A percentile compares a stretch with the other conserved stretches of the same genome.
Conservation (phyloP, 2,888 invertebrate genomes). For the Trissoscelio sp. region DNA sequence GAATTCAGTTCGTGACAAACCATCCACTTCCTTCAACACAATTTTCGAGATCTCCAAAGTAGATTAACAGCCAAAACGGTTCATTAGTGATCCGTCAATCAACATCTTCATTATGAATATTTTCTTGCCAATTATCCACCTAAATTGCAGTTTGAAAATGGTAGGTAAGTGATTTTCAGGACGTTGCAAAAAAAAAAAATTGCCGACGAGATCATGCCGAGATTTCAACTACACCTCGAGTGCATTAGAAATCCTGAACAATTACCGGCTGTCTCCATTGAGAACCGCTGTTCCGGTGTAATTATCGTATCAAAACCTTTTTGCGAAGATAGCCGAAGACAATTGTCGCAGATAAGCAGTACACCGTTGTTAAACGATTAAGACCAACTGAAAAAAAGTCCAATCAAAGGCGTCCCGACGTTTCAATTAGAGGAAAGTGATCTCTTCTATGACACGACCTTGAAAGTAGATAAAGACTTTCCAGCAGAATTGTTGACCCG, state of each 20-base stretch:
- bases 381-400: not conserved
- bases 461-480: conserved; percentile 52
- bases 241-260: conserved; percentile 17
- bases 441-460: conserved; percentile 31
- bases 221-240: not conserved
- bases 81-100: not conserved
- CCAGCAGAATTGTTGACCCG: conserved; percentile 33
- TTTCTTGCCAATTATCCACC: not conserved
- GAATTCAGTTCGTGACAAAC: too few species aligned
- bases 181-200: not conserved
- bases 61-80: too few species aligned
- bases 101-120: conserved; percentile 9
- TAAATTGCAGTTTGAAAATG: not conserved
- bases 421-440: conserved; percentile 41
- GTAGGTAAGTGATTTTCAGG: not conserved
- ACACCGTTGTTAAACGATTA: conserved; percentile 8
- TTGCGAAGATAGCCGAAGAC: not conserved
- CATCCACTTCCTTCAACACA: too few species aligned
- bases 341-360: conserved; percentile 18
- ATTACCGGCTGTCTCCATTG: not conserved
- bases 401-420: conserved; percentile 8
- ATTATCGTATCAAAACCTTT: conserved; percentile 17
- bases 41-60: too few species aligned
- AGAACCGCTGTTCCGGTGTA: conserved; percentile 11
- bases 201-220: not conserved